A percentile compares a stretch with the other conserved stretches of the same genome.
phyloP scores from a whole-genome alignment of 2,113 vertebrate species.

The Pangasianodon gigas region DNA sequence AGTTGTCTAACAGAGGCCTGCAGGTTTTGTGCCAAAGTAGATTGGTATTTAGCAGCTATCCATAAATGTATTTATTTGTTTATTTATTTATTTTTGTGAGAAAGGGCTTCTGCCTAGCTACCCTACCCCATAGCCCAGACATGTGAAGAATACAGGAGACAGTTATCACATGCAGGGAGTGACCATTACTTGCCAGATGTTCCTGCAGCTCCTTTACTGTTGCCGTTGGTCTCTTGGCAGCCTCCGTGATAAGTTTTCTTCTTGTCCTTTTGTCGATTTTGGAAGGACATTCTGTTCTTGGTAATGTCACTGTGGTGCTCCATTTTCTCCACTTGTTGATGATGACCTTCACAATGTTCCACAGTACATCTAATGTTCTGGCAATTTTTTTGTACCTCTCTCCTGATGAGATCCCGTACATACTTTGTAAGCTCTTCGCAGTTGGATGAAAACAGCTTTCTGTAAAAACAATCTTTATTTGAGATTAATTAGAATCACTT shows the following conservation, averaged over 20 bases:
- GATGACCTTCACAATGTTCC: not conserved
- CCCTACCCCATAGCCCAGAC: not conserved
- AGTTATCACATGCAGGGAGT: not conserved
- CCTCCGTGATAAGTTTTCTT: not conserved
- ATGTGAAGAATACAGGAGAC: not conserved
- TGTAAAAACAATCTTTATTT: not conserved
- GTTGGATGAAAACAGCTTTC: not conserved
- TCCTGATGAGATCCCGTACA: not conserved
- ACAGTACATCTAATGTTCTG: not conserved
- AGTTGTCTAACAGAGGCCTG: not conserved
- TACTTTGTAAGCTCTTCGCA: not conserved
- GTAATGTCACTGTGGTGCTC: not conserved
- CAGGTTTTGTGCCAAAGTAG: not conserved
- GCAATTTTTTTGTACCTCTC: not conserved
- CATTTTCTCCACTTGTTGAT: not conserved
- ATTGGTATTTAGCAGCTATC: not conserved
- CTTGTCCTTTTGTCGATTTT: not conserved
- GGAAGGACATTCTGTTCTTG: not conserved
- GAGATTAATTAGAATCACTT: not conserved
- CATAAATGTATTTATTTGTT: not conserved
- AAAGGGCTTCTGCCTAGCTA: not conserved
- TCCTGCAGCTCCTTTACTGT: not conserved
- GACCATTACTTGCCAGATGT: not conserved
- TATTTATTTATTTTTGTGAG: not conserved
- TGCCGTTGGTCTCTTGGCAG: not conserved